Evolutionary conservation across 2,113 vertebrate species (phyloP), one percentile per base, ranked within the genome.

Genomic region (Eolophus roseicapilla): DNA sequence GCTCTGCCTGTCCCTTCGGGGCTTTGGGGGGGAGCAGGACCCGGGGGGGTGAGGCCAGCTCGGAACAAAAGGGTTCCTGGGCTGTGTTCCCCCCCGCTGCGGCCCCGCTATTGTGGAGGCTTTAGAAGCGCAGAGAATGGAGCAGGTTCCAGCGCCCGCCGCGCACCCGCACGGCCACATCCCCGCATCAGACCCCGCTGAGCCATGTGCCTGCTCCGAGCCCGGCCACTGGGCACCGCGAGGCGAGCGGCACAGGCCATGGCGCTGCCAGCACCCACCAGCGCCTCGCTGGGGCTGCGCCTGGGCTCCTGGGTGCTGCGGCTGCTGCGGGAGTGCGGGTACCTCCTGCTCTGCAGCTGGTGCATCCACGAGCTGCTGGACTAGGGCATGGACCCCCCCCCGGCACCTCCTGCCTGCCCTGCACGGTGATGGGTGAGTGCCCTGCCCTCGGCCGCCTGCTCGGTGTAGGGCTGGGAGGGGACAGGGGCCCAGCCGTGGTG

Each of bases 301-400:
- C 70, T 97, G 5, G 93, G 97, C 55, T 98, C 98, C 50, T 94
- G 97, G 46, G 90, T 98, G 35, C 97, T 98, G 88, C 96, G 95
- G 78, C 97, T 98, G 12, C 94, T 99, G 67, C 98, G 98, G 82
- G 98, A 99, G 69, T 98, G 98, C 6, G 92, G 98, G 31, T 99
- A 98, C 79, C 95, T 99, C 79, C 97, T 99, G 28, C 98, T 99
- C 41, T 99, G 99, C 97, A 99, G 99, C 96, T 99, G 99, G 99
- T 99, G 99, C 93, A 96, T 99, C 91, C 98, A 92, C n/a, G 98
- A 99, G 96, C 98, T 99, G 86, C 97, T 99, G 97, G 99, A 99
- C 90, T 99, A 97, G 97, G 14, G 39, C 46, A 41, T 1, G 4
- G 6, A 6, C 19, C 9, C 20, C 12, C 39, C 50, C 28, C 13